These are phyloP conservation scores for Drosophila pseudotakahashii DNA, from an alignment of 2,888 invertebrate genomes.

Conservation along the genomic window DNA sequence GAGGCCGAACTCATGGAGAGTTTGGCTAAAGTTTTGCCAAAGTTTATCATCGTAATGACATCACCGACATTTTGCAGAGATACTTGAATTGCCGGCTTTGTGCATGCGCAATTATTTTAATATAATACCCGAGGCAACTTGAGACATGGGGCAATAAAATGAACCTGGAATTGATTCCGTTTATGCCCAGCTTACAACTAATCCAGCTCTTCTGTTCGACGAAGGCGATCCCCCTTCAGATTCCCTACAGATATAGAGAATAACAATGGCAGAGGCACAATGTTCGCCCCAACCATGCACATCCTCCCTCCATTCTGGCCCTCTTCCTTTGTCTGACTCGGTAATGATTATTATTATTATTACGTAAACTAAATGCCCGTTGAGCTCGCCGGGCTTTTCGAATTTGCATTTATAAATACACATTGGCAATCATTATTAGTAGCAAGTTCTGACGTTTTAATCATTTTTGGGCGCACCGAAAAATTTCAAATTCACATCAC, in stretches of 20 bases:
- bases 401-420: constrained; percentile 75
- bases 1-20: constrained; percentile 10
- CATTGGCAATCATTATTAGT: constrained; percentile 65
- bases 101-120: constrained; percentile 24
- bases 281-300: neutral
- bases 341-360: constrained; percentile 57
- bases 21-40: constrained; percentile 11
- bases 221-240: neutral
- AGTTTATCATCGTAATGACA: constrained; percentile 44
- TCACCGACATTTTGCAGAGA: constrained; percentile 40
- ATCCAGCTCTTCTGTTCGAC: constrained; percentile 16
- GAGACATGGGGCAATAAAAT: neutral
- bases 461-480: constrained; percentile 45
- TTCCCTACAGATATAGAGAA: neutral
- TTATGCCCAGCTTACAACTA: constrained; percentile 9
- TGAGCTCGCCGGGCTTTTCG: constrained; percentile 50
- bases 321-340: constrained; percentile 11
- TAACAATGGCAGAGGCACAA: constrained; percentile 9
- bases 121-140: neutral
- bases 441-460: constrained; percentile 50
- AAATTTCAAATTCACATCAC: constrained; percentile 47
- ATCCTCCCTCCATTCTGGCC: neutral
- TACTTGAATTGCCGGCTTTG: constrained; percentile 12
- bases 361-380: constrained; percentile 60
- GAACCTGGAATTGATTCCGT: constrained; percentile 9